Conservation (phyloP, 2,113 vertebrate species). For the Gobio gobio region DNA sequence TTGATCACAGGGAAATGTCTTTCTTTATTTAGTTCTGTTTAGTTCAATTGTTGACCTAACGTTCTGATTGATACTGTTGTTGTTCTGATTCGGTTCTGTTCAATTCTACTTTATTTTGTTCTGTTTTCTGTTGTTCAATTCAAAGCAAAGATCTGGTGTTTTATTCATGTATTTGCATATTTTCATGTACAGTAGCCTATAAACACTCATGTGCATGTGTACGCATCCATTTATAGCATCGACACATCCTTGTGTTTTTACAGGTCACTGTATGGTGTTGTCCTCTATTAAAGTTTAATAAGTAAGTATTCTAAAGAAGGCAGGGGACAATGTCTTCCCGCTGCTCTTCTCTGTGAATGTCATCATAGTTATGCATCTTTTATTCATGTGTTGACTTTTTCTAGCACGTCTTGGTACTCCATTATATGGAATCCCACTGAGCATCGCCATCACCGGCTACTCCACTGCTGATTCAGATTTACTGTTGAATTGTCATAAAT, state of each 20-base stretch:
- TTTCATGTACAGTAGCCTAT: neutral
- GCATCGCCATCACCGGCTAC: neutral
- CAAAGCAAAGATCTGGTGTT: neutral
- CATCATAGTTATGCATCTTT: constrained; percentile 22
- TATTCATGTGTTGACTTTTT: constrained; percentile 35
- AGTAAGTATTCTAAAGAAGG: neutral
- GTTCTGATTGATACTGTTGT: too few relatives aligned
- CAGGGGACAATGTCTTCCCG: neutral
- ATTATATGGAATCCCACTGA: constrained; percentile 22
- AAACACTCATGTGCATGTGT: neutral
- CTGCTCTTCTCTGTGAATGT: constrained; percentile 24
- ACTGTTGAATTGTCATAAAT: neutral
- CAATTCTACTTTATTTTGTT: neutral
- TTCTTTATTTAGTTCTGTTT: too few relatives aligned
- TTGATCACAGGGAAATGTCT: neutral
- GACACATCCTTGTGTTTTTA: neutral
- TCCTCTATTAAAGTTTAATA: constrained; percentile 13
- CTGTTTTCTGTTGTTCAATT: neutral
- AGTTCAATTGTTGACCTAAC: too few relatives aligned
- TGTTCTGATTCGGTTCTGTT: neutral
- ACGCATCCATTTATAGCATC: neutral
- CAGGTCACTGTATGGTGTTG: constrained; percentile 24
- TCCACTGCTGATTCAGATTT: neutral
- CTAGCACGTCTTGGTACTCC: neutral
- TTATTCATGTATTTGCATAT: neutral